Evolutionary conservation across 2,113 vertebrate genomes (phyloP), one percentile per base, ranked within the genome.

Genomic region (Morone saxatilis): DNA sequence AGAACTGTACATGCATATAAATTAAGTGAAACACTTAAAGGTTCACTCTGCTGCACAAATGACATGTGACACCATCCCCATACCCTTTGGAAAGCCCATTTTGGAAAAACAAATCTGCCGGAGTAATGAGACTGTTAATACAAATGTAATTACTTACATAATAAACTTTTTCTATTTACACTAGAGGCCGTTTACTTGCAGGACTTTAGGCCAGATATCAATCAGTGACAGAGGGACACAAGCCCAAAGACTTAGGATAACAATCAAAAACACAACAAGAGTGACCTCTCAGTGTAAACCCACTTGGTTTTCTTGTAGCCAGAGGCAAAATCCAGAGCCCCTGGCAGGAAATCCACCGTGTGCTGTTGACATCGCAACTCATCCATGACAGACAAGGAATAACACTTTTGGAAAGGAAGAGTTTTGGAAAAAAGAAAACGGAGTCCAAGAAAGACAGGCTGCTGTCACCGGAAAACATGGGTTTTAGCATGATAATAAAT

Each of bases 261-360:
- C 87, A 90, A 93, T 94, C 90, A 92, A 77, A 93, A 92, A 81
- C 89, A 88, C 84, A 93, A 92, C 91, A 92, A 57, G 56, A 63
- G 68, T 79, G 78, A 93, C 89, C 93, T 85, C 63, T 69, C 63
- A 76, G 84, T 77, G 84, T 92, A 89, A 91, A 93, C 89, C 20
- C 6, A 76, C 51, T 54, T 79, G 89, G 80, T 86, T 77, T 53
- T 85, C 86, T 80, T 83, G 81, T 76, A 90, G 81, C 90, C 92
- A 94, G 89, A 93, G 81, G 48, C 47, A 25, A 88, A 92, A 91
- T 77, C 84, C 91, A 92, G 85, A 89, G 67, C 67, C 71, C 41
- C 76, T n/a, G 78, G 78, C 91, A 91, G 89, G 89, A 91, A 92
- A 85, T 89, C 63, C 86, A 81, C 71, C 13, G 47, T 81, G 86